These are phyloP conservation scores for Saxidomus purpurata DNA, from an alignment of 1,140 invertebrate species.

Conservation along the genomic window DNA sequence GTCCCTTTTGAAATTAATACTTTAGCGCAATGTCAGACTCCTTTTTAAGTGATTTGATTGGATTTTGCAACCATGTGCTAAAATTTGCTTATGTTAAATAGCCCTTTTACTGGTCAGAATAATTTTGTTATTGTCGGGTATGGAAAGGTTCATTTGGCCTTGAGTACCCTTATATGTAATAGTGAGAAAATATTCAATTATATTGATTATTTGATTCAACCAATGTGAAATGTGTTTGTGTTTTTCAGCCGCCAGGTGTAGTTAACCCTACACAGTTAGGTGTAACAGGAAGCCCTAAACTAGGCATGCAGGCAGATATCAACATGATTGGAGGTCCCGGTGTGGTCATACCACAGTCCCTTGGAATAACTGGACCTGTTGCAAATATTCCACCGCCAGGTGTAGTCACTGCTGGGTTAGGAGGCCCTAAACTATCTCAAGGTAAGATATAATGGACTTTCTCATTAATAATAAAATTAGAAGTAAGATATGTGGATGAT, in stretches of 20 bases:
- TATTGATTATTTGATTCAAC: neutral
- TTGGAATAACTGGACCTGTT: conserved; percentile 24
- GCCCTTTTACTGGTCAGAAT: no score
- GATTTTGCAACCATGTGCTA: no score
- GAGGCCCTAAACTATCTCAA: conserved; percentile 79
- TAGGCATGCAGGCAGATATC: conserved; percentile 46
- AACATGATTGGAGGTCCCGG: conserved; percentile 60
- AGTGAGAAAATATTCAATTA: no score
- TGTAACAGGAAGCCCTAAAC: conserved; percentile 55
- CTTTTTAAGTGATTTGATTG: no score
- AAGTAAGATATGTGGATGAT: no score
- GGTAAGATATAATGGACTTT: neutral
- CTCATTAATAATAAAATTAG: no score
- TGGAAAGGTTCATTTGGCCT: no score
- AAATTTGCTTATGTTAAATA: no score
- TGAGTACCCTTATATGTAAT: no score
- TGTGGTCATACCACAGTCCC: conserved; percentile 67
- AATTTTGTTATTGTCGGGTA: no score
- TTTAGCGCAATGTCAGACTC: no score
- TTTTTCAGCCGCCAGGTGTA: conserved; percentile 80
- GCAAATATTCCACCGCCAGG: conserved; percentile 58
- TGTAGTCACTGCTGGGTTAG: conserved; percentile 67
- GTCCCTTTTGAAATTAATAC: no score
- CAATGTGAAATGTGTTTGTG: neutral
- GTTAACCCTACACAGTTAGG: conserved; percentile 78